Evolutionary conservation across 2,888 invertebrate genomes (phyloP).

Genomic region (Nowickia ferox): DNA sequence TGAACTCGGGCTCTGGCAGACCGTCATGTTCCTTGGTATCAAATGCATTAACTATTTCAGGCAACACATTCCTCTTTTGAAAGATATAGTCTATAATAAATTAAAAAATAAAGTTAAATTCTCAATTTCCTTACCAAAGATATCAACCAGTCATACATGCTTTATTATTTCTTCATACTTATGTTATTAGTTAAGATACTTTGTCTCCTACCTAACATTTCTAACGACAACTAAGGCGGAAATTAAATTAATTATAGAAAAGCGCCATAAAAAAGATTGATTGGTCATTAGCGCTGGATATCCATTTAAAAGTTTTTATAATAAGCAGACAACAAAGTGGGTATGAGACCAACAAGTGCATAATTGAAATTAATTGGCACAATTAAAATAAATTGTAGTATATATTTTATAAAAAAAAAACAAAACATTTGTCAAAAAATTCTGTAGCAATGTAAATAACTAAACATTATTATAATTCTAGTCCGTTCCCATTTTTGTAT

Average conservation of each 20-base stretch:
- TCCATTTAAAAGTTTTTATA: slow-evolving; percentile 21
- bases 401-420: slow-evolving; percentile 6
- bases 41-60: too few relatives aligned
- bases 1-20: too few relatives aligned
- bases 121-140: too few relatives aligned
- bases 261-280: slow-evolving; percentile 33
- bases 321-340: slow-evolving; percentile 29
- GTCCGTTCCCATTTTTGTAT: not conserved
- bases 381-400: slow-evolving; percentile 51
- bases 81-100: too few relatives aligned
- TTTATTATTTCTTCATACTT: too few relatives aligned
- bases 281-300: slow-evolving; percentile 57
- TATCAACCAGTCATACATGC: too few relatives aligned
- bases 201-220: slow-evolving; percentile 10
- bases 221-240: not conserved
- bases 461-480: not conserved
- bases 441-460: not conserved
- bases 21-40: too few relatives aligned
- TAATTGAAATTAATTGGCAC: slow-evolving; percentile 65
- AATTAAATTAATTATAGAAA: slow-evolving; percentile 10
- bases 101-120: too few relatives aligned
- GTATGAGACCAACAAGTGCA: slow-evolving; percentile 55
- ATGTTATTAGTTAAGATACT: not conserved
- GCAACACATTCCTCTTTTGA: too few relatives aligned
- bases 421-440: not conserved